A percentile compares a stretch with the other conserved stretches of the same genome.
Conservation (phyloP, 2,888 invertebrate genomes). For the Poecilobothrus nobilitatus region DNA sequence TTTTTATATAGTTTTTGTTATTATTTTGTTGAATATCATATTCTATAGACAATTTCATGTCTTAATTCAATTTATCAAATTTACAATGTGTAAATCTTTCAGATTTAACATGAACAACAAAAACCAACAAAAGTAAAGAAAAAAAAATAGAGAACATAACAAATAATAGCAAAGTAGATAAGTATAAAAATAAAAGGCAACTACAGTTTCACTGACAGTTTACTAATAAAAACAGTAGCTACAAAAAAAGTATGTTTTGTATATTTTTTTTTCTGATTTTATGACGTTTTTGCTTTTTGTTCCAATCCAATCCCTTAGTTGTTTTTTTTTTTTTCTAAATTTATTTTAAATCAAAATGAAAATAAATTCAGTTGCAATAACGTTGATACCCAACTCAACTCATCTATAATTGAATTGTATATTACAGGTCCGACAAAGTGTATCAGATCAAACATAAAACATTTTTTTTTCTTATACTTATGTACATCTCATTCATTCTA, state of each 20-base stretch:
- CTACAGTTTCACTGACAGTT: not conserved
- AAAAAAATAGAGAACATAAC: no score
- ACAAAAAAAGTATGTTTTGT: not conserved
- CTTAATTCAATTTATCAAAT: not conserved
- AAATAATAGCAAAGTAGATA: no score
- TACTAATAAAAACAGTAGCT: not conserved
- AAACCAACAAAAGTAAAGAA: not conserved
- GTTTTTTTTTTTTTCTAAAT: not conserved
- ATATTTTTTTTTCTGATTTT: not conserved
- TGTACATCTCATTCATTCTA: not conserved
- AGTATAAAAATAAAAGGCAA: not conserved
- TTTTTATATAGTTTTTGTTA: not conserved
- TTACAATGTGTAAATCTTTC: slow-evolving; percentile 1
- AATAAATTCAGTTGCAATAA: not conserved
- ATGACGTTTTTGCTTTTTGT: not conserved
- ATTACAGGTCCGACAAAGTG: not conserved
- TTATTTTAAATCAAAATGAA: not conserved
- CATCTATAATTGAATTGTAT: not conserved
- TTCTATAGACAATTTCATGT: not conserved
- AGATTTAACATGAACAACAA: not conserved
- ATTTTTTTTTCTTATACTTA: not conserved
- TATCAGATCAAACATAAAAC: not conserved
- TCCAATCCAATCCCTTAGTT: not conserved
- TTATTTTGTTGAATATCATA: not conserved
- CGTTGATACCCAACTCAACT: not conserved